Evolutionary conservation across 2,888 invertebrate species (phyloP).

Genomic region (Troglohyphantes excavatus): DNA sequence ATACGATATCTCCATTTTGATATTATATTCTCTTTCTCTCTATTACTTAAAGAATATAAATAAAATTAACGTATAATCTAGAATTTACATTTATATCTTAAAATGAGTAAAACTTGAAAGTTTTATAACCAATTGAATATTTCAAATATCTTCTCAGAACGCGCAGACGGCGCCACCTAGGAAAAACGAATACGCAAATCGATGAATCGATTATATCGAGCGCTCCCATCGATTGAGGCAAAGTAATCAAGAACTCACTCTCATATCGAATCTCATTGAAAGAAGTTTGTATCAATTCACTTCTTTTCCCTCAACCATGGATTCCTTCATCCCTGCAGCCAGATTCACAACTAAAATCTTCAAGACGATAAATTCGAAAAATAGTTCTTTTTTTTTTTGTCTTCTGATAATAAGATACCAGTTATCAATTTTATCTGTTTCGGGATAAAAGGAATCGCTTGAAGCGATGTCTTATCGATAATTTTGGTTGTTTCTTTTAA

Average conservation of each 20-base stretch:
- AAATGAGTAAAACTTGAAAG: neutral
- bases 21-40: no score
- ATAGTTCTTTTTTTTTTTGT: constrained; percentile 22
- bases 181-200: constrained; percentile 41
- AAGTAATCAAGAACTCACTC: constrained; percentile 49
- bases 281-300: neutral
- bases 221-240: constrained; percentile 32
- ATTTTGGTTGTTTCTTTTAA: constrained; percentile 18
- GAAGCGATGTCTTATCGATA: constrained; percentile 4
- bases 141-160: neutral
- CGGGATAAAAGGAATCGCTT: constrained; percentile 29
- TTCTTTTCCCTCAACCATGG: neutral
- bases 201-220: constrained; percentile 59
- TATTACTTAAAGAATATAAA: no score
- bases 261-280: constrained; percentile 12
- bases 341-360: neutral
- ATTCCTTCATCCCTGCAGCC: constrained; percentile 6
- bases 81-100: neutral
- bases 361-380: constrained; percentile 5
- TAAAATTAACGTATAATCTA: no score
- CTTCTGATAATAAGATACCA: constrained; percentile 1
- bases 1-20: no score
- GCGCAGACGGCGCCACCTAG: constrained; percentile 47
- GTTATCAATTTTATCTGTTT: constrained; percentile 34
- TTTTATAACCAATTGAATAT: neutral